A percentile compares a stretch with the other conserved stretches of the same genome.
Conservation (phyloP, 2,797 vertebrate genomes). For the Botia almorhae region DNA sequence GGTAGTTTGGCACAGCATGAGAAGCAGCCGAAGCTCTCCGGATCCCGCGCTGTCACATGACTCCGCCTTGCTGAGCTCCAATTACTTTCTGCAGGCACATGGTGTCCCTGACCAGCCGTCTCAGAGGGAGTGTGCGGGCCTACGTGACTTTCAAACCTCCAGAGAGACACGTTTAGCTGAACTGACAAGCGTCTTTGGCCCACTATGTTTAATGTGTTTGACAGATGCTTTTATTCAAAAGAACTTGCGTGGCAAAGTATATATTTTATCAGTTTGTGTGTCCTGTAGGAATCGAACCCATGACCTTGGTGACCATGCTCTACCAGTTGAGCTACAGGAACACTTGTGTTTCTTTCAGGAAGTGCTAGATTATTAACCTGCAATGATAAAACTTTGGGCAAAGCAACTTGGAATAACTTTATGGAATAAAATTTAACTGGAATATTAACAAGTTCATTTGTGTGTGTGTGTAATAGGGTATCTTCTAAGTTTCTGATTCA, state of each 20-base stretch:
- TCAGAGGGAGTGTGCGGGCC: constrained; percentile 19
- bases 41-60: constrained; percentile 34
- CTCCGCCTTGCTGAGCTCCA: constrained; percentile 57
- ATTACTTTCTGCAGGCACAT: constrained; percentile 56
- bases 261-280: neutral
- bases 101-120: constrained; percentile 42
- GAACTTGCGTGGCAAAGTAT: neutral
- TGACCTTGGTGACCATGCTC: neutral
- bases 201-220: neutral
- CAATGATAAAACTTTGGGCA: neutral
- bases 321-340: neutral
- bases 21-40: neutral
- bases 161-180: neutral
- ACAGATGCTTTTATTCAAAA: neutral
- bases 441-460: too few species aligned
- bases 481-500: neutral
- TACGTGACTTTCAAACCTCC: constrained; percentile 23
- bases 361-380: neutral
- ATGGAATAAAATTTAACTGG: too few species aligned
- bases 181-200: neutral
- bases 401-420: neutral
- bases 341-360: neutral
- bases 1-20: constrained; percentile 14
- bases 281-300: neutral
- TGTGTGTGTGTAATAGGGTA: too few species aligned